Evolutionary conservation across 2,888 invertebrate genomes (phyloP).

Genomic region (Cryptophagus acutangulus): DNA sequence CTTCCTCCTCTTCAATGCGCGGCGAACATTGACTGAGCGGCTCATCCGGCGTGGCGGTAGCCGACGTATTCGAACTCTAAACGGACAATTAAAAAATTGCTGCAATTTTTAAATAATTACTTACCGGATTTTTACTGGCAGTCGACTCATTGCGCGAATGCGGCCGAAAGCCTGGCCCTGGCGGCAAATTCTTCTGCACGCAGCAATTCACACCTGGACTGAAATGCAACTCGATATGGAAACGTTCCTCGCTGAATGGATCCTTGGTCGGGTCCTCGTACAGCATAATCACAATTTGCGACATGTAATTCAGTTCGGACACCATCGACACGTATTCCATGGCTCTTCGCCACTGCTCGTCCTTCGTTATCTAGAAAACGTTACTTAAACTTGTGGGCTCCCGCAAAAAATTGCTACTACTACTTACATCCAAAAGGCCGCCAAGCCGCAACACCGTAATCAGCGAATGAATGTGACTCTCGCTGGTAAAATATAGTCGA

Average conservation of each 20-base stretch:
- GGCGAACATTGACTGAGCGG: slow-evolving; percentile 46
- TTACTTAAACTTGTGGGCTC: neutral
- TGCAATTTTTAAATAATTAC: slow-evolving; percentile 18
- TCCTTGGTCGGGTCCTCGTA: slow-evolving; percentile 99
- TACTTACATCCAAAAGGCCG: slow-evolving; percentile 72
- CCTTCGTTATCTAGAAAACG: slow-evolving; percentile 51
- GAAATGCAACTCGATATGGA: slow-evolving; percentile 98
- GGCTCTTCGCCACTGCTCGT: slow-evolving; percentile 97
- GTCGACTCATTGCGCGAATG: slow-evolving; percentile 83
- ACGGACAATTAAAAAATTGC: slow-evolving; percentile 18
- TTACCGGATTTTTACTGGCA: slow-evolving; percentile 56
- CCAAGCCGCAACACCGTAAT: slow-evolving; percentile 93
- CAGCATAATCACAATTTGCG: slow-evolving; percentile 96
- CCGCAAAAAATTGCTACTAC: too few species aligned
- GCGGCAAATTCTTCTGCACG: slow-evolving; percentile 88
- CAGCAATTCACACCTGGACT: slow-evolving; percentile 98
- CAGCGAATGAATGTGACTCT: slow-evolving; percentile 97
- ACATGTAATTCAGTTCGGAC: slow-evolving; percentile 98
- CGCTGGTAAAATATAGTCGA: slow-evolving; percentile 98
- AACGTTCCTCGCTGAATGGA: slow-evolving; percentile 84
- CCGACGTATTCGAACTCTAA: slow-evolving; percentile 62
- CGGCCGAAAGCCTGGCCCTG: slow-evolving; percentile 88
- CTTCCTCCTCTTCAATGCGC: slow-evolving; percentile 71
- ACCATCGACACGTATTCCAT: slow-evolving; percentile 98
- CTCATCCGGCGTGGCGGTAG: slow-evolving; percentile 53